Conservation (phyloP, 2,113 vertebrate species). For the Ciconia maguari region DNA sequence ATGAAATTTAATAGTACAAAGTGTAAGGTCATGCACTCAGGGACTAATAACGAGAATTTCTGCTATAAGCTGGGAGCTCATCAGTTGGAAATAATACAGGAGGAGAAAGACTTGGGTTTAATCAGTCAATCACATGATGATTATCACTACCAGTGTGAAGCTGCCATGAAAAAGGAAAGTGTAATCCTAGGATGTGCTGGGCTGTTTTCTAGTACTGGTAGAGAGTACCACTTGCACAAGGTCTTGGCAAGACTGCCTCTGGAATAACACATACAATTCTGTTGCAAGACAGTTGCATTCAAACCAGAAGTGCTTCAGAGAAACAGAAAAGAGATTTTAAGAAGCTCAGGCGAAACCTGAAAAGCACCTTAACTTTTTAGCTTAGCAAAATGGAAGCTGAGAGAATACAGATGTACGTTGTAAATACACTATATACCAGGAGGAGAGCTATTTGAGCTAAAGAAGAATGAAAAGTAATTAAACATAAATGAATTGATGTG, state of each 20-base stretch:
- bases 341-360: background rate
- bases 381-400: background rate
- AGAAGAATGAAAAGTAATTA: background rate
- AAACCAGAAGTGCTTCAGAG: background rate
- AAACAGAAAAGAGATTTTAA: background rate
- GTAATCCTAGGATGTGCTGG: background rate
- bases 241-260: background rate
- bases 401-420: background rate
- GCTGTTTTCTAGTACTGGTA: background rate
- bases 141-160: slow-evolving; percentile 39
- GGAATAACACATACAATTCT: background rate
- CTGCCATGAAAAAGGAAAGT: background rate
- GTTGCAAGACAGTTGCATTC: background rate
- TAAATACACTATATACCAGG: background rate
- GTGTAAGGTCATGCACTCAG: slow-evolving; percentile 57
- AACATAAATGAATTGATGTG: background rate
- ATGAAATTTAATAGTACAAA: slow-evolving; percentile 65
- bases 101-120: slow-evolving; percentile 50
- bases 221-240: background rate
- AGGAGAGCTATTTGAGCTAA: background rate
- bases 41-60: slow-evolving; percentile 58
- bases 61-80: slow-evolving; percentile 57
- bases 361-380: background rate
- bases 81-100: slow-evolving; percentile 59
- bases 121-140: slow-evolving; percentile 58